These are phyloP conservation scores for Lutjanus argentimaculatus DNA, from an alignment of 2,797 vertebrate genomes.

Conservation along the genomic window DNA sequence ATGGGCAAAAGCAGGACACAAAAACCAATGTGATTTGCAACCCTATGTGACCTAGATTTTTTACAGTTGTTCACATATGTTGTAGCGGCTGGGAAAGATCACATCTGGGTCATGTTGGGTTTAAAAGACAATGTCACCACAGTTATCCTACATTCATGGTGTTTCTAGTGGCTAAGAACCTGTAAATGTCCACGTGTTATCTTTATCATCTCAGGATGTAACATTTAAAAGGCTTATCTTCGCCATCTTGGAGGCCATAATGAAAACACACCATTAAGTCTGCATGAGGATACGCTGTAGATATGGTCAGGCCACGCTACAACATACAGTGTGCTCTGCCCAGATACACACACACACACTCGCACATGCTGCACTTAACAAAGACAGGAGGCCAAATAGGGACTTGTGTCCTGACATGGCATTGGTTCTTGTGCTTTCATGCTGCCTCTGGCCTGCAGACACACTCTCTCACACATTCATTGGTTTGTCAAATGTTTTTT, in stretches of 20 bases:
- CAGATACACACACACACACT: constrained; percentile 10
- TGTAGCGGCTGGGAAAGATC: constrained; percentile 13
- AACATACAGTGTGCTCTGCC: constrained; percentile 7
- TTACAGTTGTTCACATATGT: constrained; percentile 58
- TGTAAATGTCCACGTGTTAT: not conserved
- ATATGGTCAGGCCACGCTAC: not conserved
- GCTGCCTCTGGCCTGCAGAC: constrained; percentile 14
- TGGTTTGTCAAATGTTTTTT: not conserved
- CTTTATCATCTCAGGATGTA: not conserved
- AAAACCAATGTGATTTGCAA: constrained; percentile 39
- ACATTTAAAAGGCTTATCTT: constrained; percentile 9
- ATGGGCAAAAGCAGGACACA: constrained; percentile 52
- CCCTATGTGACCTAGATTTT: constrained; percentile 66
- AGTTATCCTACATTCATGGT: not conserved
- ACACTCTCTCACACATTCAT: constrained; percentile 10
- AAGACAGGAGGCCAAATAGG: constrained; percentile 42
- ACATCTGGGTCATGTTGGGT: constrained; percentile 47
- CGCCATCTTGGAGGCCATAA: not conserved
- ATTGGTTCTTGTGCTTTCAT: constrained; percentile 21
- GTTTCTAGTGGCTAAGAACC: constrained; percentile 3
- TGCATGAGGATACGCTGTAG: not conserved
- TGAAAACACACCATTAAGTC: constrained; percentile 10
- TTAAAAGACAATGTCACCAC: constrained; percentile 26
- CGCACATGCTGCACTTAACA: constrained; percentile 22
- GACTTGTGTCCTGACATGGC: constrained; percentile 35